Evolutionary conservation across 2,113 vertebrate genomes (phyloP), one percentile per base, ranked within the genome.

Genomic region (Patagioenas fasciata): DNA sequence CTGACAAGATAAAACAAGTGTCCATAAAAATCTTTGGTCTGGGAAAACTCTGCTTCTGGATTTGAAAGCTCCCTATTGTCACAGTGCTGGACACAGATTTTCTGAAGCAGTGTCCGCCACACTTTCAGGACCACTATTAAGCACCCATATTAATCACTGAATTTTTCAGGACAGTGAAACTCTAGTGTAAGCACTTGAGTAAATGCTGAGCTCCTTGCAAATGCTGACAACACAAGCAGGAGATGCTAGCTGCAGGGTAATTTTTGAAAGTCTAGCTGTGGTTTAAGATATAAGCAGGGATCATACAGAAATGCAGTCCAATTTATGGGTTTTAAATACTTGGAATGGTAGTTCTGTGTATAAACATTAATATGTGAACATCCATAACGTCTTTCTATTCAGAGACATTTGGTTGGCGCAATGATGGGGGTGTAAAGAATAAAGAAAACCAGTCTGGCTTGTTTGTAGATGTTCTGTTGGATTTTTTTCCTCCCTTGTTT

Each of bases 1-100:
- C 85, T 38, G 69, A 93, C 96, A 97, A 91, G 96, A 95, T 83
- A 81, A 88, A 96, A 95, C 83, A 89, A 95, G 78, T 42, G 53
- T 71, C 85, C 83, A 56, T 64, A 69, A 73, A 92, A 65, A 92
- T 17, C 34, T 71, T 47, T 66, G 77, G 79, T 90, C 86, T 96
- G 91, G 89, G 96, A 96, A 96, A 95, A 88, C 14, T 48, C 81
- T 94, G 75, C 58, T 94, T 50, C 73, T 94, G 89, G 57, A 89
- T 85, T 87, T 83, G 66, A 84, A 89, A 88, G 54, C 56, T 89
- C 48, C 64, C 26, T 85, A 6, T 44, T 66, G 58, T 48, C 54
- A 70, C 40, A n/a, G 40, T 20, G 64, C 20, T 72, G 81, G 88
- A 64, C 50, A 44, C 25, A 62, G 73, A 38, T 7, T 38, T 80